phyloP scores from a whole-genome alignment of 2,797 vertebrate species.

The Anolis apletophallus region DNA sequence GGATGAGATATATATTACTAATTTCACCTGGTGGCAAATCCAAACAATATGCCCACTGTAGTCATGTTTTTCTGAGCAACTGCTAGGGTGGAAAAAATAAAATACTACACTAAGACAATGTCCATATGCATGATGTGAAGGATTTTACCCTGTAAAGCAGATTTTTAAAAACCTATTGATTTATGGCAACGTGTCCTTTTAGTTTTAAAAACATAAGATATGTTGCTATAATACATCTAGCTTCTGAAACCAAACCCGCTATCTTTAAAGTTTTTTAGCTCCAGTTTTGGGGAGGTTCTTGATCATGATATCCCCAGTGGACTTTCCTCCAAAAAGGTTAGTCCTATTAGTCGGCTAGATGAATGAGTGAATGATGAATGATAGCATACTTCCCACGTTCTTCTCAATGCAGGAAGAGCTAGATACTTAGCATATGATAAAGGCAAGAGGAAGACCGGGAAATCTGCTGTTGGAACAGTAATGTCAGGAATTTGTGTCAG shows the following conservation, averaged over 20 bases:
- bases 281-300: too few species aligned
- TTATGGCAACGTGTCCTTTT: neutral
- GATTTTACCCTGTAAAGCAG: neutral
- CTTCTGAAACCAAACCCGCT: neutral
- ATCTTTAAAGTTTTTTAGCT: neutral
- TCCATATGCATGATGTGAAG: neutral
- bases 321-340: neutral
- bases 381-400: too few species aligned
- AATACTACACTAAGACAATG: neutral
- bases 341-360: too few species aligned
- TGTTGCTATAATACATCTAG: neutral
- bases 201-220: neutral
- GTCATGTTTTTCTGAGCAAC: neutral
- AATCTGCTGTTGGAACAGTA: neutral
- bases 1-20: neutral
- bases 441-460: neutral
- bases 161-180: neutral
- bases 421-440: too few species aligned
- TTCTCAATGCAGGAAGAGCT: neutral
- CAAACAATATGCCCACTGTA: neutral
- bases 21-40: neutral
- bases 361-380: neutral
- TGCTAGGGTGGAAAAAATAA: neutral
- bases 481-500: neutral
- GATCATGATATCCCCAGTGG: too few species aligned